Evolutionary conservation across 2,797 vertebrate species (phyloP).

Genomic region (Notolepis coatsorum): DNA sequence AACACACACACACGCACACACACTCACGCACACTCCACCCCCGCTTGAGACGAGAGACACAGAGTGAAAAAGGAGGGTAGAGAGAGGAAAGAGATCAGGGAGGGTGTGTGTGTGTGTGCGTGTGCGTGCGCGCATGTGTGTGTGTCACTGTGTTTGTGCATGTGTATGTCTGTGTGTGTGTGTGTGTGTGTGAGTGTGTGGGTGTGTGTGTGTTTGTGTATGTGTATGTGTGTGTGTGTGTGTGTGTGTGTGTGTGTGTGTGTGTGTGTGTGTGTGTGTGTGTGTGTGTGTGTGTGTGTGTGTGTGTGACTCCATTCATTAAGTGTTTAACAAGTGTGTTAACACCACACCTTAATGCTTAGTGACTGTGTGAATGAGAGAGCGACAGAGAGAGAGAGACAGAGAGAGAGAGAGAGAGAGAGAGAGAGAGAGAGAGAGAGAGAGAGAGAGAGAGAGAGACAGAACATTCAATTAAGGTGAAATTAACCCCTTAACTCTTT

Average conservation of each 20-base stretch:
- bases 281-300: not conserved
- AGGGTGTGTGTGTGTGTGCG: not conserved
- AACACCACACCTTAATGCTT: too few relatives aligned
- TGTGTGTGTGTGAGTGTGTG: not conserved
- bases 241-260: not conserved
- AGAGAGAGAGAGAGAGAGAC: too few relatives aligned
- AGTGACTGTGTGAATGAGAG: too few relatives aligned
- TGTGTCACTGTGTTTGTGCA: not conserved
- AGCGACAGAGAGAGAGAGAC: too few relatives aligned
- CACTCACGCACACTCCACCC: not conserved
- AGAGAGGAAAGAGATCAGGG: not conserved
- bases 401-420: too few relatives aligned
- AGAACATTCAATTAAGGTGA: too few relatives aligned
- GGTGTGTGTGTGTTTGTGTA: not conserved
- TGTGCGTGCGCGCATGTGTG: not conserved
- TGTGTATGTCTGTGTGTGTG: not conserved
- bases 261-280: not conserved
- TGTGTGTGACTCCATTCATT: too few relatives aligned
- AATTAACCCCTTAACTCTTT: too few relatives aligned
- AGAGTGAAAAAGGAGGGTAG: not conserved
- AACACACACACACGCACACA: not conserved
- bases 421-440: too few relatives aligned
- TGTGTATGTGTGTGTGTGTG: not conserved
- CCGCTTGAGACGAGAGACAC: too few relatives aligned
- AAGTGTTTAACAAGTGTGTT: too few relatives aligned